Base-by-base conservation (phyloP, 2,113 vertebrate species). In the Protomyctophum bolini region DNA sequence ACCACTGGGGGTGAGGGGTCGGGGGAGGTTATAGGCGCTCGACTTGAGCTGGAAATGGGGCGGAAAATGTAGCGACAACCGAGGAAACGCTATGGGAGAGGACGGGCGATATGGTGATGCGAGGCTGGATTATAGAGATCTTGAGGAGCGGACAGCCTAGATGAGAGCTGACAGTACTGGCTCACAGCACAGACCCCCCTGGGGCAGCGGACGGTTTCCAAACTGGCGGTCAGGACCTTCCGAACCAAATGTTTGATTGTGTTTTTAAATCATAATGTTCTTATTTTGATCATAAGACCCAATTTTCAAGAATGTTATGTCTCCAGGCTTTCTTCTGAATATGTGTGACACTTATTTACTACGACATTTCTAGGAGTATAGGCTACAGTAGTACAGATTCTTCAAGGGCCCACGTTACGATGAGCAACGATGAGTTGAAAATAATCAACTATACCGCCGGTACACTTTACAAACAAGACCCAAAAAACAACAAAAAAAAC, bases 31-130 rank as follows among this genome's bases (percentile, higher is more conserved):
- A 10, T 21, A 10, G 77, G 85, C 76, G 85, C 82, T 74, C 41
- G 85, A 87, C 84, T 85, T 81, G 10, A 70, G 73, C 72, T 69
- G 68, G 84, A 89, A 91, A 88, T 90, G 91, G 80, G 83, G 84
- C 73, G 77, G 68, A 90, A 89, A 88, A 79, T 70, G 21, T 68
- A 85, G 81, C 61, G 54, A 70, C 73, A 33, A 41, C 79, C 62
- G 76, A 68, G 77, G 76, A 68, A 58, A n/a, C n/a, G n/a, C 63
- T 75, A 63, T 56, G 61, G 63, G 68, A 73, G 78, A 0, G 69
- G 63, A 59, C 5, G 66, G 61, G 80, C 75, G 80, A 21, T 21
- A 21, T 12, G 7, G 73, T 72, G 33, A 63, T 8, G 80, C 87
- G 84, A 68, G 61, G 66, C 66, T 51, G 56, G 57, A 81, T 89